phyloP scores from a whole-genome alignment of 2,797 vertebrate species.

The Brachymystax lenok region DNA sequence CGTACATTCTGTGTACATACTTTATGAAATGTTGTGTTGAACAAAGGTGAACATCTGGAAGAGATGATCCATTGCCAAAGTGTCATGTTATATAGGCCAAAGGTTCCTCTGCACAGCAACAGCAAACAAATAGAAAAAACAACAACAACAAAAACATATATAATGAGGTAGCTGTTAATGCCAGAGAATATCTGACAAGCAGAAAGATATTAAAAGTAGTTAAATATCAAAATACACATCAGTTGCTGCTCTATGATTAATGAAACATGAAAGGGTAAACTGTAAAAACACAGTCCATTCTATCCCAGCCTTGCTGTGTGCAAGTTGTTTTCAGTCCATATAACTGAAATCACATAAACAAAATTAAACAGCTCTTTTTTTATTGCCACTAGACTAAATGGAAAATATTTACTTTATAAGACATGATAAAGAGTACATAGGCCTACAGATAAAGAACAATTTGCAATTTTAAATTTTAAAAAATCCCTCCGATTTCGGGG shows the following conservation, averaged over 20 bases:
- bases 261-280: slow-evolving; percentile 25
- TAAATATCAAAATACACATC: slow-evolving; percentile 29
- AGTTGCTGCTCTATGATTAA: slow-evolving; percentile 41
- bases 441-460: not conserved
- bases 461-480: slow-evolving; percentile 30
- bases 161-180: slow-evolving; percentile 8
- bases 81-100: not conserved
- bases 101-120: not conserved
- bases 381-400: not conserved
- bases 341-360: not conserved
- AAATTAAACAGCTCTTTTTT: not conserved
- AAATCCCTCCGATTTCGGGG: slow-evolving; percentile 22
- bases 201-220: slow-evolving; percentile 18
- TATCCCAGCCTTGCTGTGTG: not conserved
- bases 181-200: slow-evolving; percentile 28
- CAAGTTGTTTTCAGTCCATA: not conserved
- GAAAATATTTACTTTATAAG: not conserved
- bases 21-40: not conserved
- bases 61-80: not conserved
- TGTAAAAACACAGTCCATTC: slow-evolving; percentile 15
- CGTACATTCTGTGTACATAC: not conserved
- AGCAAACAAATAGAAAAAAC: not conserved
- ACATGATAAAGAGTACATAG: not conserved
- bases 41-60: not conserved
- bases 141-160: not conserved